These are phyloP conservation scores for Oryctolagus cuniculus DNA, from an alignment of 2,113 vertebrate genomes.

Conservation along the genomic window DNA sequence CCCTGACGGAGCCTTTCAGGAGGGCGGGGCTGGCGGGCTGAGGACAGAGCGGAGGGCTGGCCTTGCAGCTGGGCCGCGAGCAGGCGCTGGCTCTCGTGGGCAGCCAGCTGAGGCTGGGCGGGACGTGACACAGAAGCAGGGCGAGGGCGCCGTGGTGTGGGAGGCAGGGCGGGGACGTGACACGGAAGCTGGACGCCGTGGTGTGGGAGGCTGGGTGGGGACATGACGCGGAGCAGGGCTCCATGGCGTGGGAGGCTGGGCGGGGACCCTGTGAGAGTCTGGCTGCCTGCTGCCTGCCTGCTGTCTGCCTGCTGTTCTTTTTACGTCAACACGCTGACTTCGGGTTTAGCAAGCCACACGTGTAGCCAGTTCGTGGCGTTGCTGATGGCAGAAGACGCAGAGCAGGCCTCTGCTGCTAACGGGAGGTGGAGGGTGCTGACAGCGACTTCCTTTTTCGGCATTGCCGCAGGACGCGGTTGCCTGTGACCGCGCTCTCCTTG, in stretches of 20 bases:
- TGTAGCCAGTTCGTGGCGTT: background rate
- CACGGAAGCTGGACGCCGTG: background rate
- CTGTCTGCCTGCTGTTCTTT: background rate
- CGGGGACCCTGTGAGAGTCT: background rate
- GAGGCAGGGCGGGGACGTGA: background rate
- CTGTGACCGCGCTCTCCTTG: conserved; percentile 65
- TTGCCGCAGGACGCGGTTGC: conserved; percentile 61
- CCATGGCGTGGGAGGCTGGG: background rate
- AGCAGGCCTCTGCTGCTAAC: background rate
- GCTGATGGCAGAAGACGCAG: conserved; percentile 3
- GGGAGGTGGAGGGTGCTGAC: conserved; percentile 56
- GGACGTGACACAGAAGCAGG: background rate
- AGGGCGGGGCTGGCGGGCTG: background rate
- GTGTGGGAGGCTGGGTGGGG: background rate
- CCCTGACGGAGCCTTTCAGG: background rate
- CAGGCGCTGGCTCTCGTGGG: background rate
- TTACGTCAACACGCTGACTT: background rate
- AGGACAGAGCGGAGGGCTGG: background rate
- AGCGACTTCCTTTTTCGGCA: conserved; percentile 74
- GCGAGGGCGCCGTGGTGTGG: background rate
- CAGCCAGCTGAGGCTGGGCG: background rate
- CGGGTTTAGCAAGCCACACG: background rate
- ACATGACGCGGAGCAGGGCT: background rate
- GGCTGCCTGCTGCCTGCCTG: background rate
- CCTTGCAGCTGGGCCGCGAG: background rate